Evolutionary conservation across 2,113 vertebrate genomes (phyloP).

Genomic region (Galeopterus variegatus): DNA sequence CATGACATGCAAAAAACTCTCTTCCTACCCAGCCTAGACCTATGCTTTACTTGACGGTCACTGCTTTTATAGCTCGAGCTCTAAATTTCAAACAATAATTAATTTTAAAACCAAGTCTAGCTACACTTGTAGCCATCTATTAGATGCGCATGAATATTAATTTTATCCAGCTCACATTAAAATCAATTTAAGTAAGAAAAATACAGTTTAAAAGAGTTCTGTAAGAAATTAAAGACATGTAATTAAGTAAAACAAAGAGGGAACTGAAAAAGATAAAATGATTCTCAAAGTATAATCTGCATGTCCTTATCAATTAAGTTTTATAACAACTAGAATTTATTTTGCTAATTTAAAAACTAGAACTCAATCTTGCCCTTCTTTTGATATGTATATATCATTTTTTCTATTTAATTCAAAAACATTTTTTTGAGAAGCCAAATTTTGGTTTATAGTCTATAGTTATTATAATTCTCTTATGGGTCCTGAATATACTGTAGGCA

Average conservation of each 20-base stretch:
- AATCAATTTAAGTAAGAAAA: conserved; percentile 68
- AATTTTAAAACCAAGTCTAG: conserved; percentile 56
- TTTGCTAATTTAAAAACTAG: conserved; percentile 46
- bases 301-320: conserved; percentile 13
- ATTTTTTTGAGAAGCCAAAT: neutral
- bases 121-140: neutral
- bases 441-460: neutral
- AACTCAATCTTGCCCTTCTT: neutral
- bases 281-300: conserved; percentile 46
- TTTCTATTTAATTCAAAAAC: neutral
- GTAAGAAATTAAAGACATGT: conserved; percentile 45
- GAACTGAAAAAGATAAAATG: no score
- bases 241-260: conserved; percentile 58
- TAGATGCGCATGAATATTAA: conserved; percentile 46
- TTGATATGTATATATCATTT: neutral
- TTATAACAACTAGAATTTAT: neutral
- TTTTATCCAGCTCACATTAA: conserved; percentile 63
- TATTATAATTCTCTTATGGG: neutral
- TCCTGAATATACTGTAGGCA: neutral
- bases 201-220: conserved; percentile 31
- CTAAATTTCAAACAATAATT: conserved; percentile 42
- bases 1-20: neutral
- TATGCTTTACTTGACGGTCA: neutral
- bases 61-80: conserved; percentile 1
- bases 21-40: neutral